These are phyloP conservation scores for Anagyrus pseudococci DNA, from an alignment of 2,888 invertebrate genomes.

Conservation along the genomic window DNA sequence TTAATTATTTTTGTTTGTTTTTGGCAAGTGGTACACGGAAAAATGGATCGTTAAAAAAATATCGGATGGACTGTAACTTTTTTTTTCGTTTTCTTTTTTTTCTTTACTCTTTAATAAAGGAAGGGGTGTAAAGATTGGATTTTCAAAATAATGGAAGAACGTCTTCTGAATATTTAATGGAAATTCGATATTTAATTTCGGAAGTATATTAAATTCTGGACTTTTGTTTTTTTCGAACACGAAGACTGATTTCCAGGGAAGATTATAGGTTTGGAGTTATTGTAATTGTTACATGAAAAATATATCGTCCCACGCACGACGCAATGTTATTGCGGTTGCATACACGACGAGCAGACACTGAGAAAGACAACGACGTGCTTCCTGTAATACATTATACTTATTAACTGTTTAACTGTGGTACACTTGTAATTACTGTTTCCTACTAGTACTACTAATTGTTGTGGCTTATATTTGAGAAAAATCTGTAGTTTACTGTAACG, in stretches of 20 bases:
- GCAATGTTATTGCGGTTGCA: conserved; percentile 40
- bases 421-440: conserved; percentile 59
- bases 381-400: conserved; percentile 44
- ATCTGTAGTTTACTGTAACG: conserved; percentile 59
- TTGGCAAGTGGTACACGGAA: conserved; percentile 25
- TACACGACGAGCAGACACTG: conserved; percentile 56
- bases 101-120: background rate
- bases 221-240: background rate
- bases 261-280: background rate
- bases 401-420: conserved; percentile 42
- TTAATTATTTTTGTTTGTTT: too few species aligned
- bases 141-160: background rate
- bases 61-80: conserved; percentile 12
- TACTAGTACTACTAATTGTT: conserved; percentile 59
- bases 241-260: background rate
- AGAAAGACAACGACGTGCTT: conserved; percentile 57
- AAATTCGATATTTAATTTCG: background rate
- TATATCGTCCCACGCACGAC: conserved; percentile 40
- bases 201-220: background rate
- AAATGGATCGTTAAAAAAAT: conserved; percentile 2
- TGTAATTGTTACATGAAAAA: background rate
- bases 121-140: background rate
- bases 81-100: conserved; percentile 23
- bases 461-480: conserved; percentile 61
- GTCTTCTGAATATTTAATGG: background rate